A percentile compares a stretch with the other conserved stretches of the same genome.
phyloP scores from a whole-genome alignment of 2,113 vertebrate genomes.

The Trinectes maculatus region DNA sequence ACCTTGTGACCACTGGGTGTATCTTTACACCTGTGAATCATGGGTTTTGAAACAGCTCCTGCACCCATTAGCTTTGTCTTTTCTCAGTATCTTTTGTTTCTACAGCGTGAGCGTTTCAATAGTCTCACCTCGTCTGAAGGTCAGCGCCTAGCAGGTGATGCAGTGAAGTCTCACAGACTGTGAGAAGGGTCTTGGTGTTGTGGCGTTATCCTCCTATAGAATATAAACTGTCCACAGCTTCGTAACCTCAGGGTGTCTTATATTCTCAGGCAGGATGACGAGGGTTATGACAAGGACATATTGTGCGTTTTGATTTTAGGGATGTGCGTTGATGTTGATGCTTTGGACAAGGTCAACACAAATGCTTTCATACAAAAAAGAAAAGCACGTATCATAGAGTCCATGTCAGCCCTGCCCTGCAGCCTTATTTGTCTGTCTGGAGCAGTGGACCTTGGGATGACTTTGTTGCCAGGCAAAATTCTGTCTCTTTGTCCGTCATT shows the following conservation, averaged over 20 bases:
- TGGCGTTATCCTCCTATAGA: slow-evolving; percentile 15
- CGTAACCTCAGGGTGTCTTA: background rate
- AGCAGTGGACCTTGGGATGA: slow-evolving; percentile 80
- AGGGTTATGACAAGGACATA: slow-evolving; percentile 9
- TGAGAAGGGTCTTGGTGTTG: background rate
- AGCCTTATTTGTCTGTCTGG: slow-evolving; percentile 46
- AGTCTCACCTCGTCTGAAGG: slow-evolving; percentile 11
- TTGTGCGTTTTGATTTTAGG: slow-evolving; percentile 30
- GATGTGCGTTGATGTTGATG: slow-evolving; percentile 36
- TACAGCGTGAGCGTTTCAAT: slow-evolving; percentile 9
- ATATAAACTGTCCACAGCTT: background rate
- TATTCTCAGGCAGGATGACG: background rate
- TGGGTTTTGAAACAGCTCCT: slow-evolving; percentile 48
- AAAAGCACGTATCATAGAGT: slow-evolving; percentile 22
- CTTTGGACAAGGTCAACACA: slow-evolving; percentile 39
- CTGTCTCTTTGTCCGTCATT: slow-evolving; percentile 66
- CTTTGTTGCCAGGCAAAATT: slow-evolving; percentile 79
- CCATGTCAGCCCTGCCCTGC: slow-evolving; percentile 45
- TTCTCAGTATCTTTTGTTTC: slow-evolving; percentile 41
- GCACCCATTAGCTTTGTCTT: slow-evolving; percentile 46
- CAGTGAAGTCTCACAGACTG: background rate
- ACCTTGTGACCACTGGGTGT: slow-evolving; percentile 58
- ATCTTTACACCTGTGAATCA: slow-evolving; percentile 62
- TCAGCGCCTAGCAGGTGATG: slow-evolving; percentile 11
- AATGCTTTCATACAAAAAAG: slow-evolving; percentile 35